These are phyloP conservation scores for Heterotilapia buettikoferi DNA, from an alignment of 2,113 vertebrate species.

Conservation along the genomic window DNA sequence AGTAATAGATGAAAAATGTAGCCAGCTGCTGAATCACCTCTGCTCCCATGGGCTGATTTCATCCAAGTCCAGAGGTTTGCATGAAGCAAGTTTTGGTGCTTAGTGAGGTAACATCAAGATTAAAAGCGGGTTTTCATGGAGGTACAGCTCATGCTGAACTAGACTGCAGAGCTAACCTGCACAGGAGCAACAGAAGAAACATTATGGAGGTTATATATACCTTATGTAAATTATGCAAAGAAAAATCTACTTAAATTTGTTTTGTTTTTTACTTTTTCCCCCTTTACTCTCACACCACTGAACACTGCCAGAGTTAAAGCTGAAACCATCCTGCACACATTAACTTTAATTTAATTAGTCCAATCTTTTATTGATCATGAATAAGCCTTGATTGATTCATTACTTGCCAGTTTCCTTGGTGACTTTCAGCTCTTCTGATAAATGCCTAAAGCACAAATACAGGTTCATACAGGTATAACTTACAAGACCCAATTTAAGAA, in stretches of 20 bases:
- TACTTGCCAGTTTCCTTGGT: not conserved
- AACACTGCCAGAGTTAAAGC: not conserved
- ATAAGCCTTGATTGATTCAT: not conserved
- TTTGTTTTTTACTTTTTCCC: rapidly evolving
- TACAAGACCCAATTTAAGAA: not conserved
- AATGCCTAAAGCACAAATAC: not conserved
- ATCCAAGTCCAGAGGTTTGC: not conserved
- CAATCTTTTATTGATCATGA: not conserved
- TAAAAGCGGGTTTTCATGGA: rapidly evolving
- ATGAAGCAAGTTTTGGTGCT: not conserved
- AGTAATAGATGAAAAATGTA: not conserved
- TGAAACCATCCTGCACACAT: not conserved
- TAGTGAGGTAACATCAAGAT: not conserved
- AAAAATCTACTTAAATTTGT: not conserved
- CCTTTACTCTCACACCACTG: not conserved
- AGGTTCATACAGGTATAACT: rapidly evolving
- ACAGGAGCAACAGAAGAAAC: not conserved
- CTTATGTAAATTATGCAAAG: not conserved
- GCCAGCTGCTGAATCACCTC: not conserved
- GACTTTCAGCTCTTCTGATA: not conserved
- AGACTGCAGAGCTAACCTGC: not conserved
- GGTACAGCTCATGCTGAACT: rapidly evolving
- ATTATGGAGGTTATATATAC: not conserved
- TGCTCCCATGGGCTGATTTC: not conserved
- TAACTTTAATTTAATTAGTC: not conserved